Conservation (phyloP, 1,140 invertebrate genomes). For the Arctopsyche grandis region DNA sequence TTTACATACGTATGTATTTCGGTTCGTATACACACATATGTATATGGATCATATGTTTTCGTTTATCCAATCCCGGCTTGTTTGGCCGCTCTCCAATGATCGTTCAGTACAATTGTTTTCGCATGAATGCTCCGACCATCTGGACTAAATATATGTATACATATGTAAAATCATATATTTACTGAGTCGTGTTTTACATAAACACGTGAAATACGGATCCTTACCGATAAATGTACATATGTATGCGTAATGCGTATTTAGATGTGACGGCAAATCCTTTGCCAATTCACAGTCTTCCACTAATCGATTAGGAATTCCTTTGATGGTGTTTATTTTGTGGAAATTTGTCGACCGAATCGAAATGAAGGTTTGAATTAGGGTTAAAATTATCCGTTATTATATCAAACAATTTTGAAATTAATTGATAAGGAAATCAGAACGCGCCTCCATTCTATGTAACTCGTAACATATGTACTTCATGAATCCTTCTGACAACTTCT, state of each 20-base stretch:
- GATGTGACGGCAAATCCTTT: background rate
- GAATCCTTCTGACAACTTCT: too few relatives aligned
- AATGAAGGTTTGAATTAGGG: background rate
- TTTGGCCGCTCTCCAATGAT: slow-evolving; percentile 40
- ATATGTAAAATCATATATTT: background rate
- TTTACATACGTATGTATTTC: background rate
- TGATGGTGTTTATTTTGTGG: background rate
- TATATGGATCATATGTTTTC: slow-evolving; percentile 14
- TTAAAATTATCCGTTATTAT: background rate
- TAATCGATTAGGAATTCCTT: slow-evolving; percentile 9
- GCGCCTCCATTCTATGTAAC: too few relatives aligned
- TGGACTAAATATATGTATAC: slow-evolving; percentile 28
- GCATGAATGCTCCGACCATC: slow-evolving; percentile 39
- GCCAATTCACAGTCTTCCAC: background rate
- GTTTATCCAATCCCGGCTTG: slow-evolving; percentile 26
- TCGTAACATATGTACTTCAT: too few relatives aligned
- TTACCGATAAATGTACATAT: background rate
- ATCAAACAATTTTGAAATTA: too few relatives aligned
- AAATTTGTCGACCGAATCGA: background rate
- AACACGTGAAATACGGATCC: background rate
- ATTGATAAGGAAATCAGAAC: too few relatives aligned
- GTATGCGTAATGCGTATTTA: background rate
- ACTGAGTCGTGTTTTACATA: background rate
- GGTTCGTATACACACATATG: background rate
- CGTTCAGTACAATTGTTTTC: slow-evolving; percentile 45